Evolutionary conservation across 2,797 vertebrate species (phyloP), one percentile per base, ranked within the genome.

Genomic region (Discoglossus pictus): DNA sequence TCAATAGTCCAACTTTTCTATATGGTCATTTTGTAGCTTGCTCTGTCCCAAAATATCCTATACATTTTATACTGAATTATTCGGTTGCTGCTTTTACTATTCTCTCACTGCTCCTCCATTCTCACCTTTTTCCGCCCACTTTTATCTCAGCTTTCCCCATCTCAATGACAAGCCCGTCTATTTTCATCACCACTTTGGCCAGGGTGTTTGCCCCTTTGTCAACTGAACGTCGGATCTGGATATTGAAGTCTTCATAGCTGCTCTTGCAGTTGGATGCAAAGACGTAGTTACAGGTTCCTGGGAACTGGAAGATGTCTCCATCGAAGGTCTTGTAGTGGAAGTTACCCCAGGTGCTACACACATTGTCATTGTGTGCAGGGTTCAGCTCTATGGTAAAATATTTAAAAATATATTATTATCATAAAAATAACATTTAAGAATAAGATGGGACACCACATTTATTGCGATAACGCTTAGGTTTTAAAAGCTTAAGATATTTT

Each of bases 321-420:
- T 90, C 88, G 1, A 91, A 90, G 11, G 85, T 89, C 80, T 89
- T 90, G 61, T 82, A 90, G 73, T 91, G 86, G 75, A 77, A 87
- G 71, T 80, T 80, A 1, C 89, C 88, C 89, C 88, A 90, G 0
- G 89, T 84, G 74, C 89, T 91, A 72, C 89, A 91, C 1, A 91
- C 82, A 0, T 63, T 82, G 11, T 73, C 76, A 0, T 79, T 81
- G 73, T 88, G 89, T 8, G 79, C 76, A 0, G 72, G 53, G 23
- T 80, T 82, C 62, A 66, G 43, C 44, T 78, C 89, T 91, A 79
- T 1, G 6, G 73, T 8, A 7, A 61, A n/a, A 65, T 6, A 27
- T 15, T 20, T 44, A 24, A 18, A n/a, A n/a, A n/a, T n/a, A n/a
- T 34, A 40, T 7, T 40, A 40, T 3, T 39, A 4, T 39, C 3